Conservation (phyloP, 2,113 vertebrate genomes). For the Peromyscus leucopus region DNA sequence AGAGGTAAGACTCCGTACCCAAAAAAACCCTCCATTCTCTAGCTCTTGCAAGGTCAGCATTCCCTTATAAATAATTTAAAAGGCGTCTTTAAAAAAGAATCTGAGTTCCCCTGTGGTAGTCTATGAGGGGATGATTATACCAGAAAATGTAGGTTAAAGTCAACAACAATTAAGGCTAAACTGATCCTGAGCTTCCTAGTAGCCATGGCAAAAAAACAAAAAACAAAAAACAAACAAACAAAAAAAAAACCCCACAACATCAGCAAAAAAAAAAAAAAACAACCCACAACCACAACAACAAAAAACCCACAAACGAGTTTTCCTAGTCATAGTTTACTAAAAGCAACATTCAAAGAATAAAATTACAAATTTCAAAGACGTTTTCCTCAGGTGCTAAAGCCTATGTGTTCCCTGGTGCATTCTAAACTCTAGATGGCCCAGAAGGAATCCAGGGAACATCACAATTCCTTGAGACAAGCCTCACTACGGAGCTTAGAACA, state of each 20-base stretch:
- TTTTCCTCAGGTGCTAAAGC: background rate
- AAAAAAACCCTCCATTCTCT: background rate
- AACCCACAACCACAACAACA: too few species aligned
- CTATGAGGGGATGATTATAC: background rate
- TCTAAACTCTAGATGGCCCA: background rate
- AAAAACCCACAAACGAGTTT: background rate
- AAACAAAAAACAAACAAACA: background rate
- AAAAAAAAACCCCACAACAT: background rate
- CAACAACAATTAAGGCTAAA: background rate
- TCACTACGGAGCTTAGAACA: background rate
- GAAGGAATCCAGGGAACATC: background rate
- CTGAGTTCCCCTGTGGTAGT: background rate
- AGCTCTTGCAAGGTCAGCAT: background rate
- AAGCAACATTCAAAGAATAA: background rate
- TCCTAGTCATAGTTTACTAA: background rate
- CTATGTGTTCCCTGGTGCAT: background rate
- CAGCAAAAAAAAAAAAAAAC: background rate
- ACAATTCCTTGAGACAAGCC: background rate
- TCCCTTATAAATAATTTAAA: constrained; percentile 7
- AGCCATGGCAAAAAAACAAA: constrained; percentile 29
- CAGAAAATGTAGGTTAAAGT: background rate
- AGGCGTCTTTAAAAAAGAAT: background rate
- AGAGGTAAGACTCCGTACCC: background rate
- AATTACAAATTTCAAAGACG: background rate
- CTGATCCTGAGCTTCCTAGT: constrained; percentile 29